phyloP scores from a whole-genome alignment of 1,140 invertebrate species.

The Philopotamus ludificatus region DNA sequence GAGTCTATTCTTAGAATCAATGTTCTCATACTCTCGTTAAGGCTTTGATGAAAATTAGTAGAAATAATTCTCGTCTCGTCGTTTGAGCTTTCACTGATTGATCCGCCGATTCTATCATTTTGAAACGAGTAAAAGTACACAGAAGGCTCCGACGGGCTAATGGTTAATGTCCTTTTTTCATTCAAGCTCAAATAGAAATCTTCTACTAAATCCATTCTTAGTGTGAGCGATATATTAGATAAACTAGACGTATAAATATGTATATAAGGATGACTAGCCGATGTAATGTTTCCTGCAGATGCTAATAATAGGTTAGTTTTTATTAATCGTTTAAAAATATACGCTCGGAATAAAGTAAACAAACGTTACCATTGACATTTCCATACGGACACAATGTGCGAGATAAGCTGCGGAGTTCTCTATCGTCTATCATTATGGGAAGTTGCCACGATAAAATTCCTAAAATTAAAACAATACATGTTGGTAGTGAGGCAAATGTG shows the following conservation, averaged over 20 bases:
- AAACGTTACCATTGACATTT: slow-evolving; percentile 47
- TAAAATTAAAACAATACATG: too few relatives aligned
- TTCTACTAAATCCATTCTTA: slow-evolving; percentile 56
- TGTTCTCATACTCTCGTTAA: slow-evolving; percentile 51
- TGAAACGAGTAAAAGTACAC: slow-evolving; percentile 54
- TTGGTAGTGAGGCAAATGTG: too few relatives aligned
- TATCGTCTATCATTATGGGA: slow-evolving; percentile 57
- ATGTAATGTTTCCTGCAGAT: background rate
- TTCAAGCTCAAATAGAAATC: slow-evolving; percentile 60
- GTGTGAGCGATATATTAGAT: slow-evolving; percentile 53
- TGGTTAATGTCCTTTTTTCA: slow-evolving; percentile 46
- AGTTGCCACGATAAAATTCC: slow-evolving; percentile 68
- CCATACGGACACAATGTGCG: slow-evolving; percentile 66
- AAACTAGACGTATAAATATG: slow-evolving; percentile 62
- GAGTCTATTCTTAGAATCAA: slow-evolving; percentile 68
- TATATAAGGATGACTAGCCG: slow-evolving; percentile 54
- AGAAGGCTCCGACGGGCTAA: slow-evolving; percentile 55
- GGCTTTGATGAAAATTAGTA: slow-evolving; percentile 42
- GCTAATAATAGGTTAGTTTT: background rate
- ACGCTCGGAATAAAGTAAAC: background rate
- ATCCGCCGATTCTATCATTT: slow-evolving; percentile 34
- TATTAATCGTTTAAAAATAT: slow-evolving; percentile 6
- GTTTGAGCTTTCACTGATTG: slow-evolving; percentile 16
- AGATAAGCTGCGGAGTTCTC: slow-evolving; percentile 59
- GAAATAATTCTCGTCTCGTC: background rate